Percentiles rank a stretch among this genome's conserved stretches.
These are phyloP conservation scores for Pollenia angustigena DNA, from an alignment of 2,888 invertebrate genomes.

Conservation along the genomic window DNA sequence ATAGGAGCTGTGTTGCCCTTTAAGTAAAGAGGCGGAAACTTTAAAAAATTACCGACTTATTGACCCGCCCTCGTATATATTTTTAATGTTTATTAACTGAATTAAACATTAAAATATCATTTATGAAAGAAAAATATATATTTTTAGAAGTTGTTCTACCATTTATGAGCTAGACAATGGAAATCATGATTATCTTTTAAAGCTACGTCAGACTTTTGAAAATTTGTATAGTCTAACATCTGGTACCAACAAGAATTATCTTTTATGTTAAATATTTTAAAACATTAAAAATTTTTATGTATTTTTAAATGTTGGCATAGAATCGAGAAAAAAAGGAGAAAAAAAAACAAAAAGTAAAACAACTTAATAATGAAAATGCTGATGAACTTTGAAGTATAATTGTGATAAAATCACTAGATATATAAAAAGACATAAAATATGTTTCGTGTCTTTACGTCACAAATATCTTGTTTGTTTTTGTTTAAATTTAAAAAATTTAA, in stretches of 20 bases:
- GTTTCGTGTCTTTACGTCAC: not conserved
- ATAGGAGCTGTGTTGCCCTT: too few relatives aligned
- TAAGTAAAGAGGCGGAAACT: too few relatives aligned
- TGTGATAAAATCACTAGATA: conserved; percentile 31
- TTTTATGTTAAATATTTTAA: conserved; percentile 19
- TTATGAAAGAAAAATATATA: not conserved
- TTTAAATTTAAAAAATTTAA: conserved; percentile 1
- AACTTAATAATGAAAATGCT: conserved; percentile 25
- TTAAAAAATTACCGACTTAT: too few relatives aligned
- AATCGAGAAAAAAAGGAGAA: not conserved
- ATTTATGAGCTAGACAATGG: conserved; percentile 16
- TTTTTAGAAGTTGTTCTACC: not conserved
- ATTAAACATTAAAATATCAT: conserved; percentile 21
- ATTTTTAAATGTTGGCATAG: not conserved
- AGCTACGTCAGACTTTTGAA: not conserved
- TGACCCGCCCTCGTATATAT: not conserved
- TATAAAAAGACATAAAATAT: not conserved
- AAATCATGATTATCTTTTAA: conserved; percentile 8
- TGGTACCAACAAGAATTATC: not conserved
- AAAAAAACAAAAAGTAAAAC: not conserved
- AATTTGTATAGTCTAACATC: conserved; percentile 1
- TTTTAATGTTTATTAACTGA: too few relatives aligned
- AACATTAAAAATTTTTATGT: not conserved
- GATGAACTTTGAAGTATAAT: conserved; percentile 30
- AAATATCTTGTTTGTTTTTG: conserved; percentile 5